Evolutionary conservation across 2,113 vertebrate species (phyloP), one percentile per base, ranked within the genome.

Genomic region (Alligator mississippiensis): DNA sequence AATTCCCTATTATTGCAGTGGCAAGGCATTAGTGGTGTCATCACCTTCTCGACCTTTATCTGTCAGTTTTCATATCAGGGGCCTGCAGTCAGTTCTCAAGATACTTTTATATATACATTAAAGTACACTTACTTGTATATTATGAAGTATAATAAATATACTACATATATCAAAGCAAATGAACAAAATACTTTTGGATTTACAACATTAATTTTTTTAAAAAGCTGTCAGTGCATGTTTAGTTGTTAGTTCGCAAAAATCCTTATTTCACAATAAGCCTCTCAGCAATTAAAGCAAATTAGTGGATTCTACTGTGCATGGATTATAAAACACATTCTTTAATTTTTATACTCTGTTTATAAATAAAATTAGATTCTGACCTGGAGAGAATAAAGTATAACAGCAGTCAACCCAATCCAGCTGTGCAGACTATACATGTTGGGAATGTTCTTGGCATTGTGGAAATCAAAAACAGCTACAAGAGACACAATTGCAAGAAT

Each of bases 381-480:
- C 99, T 99, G 99, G 24, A 98, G 83, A 77, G 97, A 11, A 54
- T 98, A 99, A 58, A 99, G 93, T 87, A 98, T 96, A 82, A 99
- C 96, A 34, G 96, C 98, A 19, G 63, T n/a, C 94, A 99, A 94
- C 28, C 99, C 99, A 91, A 99, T 91, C 99, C 99, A 99, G 98
- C 99, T 99, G 97, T 99, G 99, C 84, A 99, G 97, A 90, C 99
- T 99, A 98, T 99, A 99, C 99, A 99, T 99, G 95, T 99, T 99
- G 85, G 99, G 98, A 91, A 99, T 99, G 4, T 93, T 97, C 22
- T n/a, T 77, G 86, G 87, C 77, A 75, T 99, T 99, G 97, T 99
- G 99, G 96, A 95, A 99, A 8, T 99, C 99, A 97, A 99, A 99
- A 82, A 97, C 99, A 0, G 99, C 99, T 92, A 99, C 98, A 94